Percentiles rank a stretch among this genome's conserved stretches.
Evolutionary conservation across 2,797 vertebrate species (phyloP).

Genomic region (Microcaecilia unicolor): DNA sequence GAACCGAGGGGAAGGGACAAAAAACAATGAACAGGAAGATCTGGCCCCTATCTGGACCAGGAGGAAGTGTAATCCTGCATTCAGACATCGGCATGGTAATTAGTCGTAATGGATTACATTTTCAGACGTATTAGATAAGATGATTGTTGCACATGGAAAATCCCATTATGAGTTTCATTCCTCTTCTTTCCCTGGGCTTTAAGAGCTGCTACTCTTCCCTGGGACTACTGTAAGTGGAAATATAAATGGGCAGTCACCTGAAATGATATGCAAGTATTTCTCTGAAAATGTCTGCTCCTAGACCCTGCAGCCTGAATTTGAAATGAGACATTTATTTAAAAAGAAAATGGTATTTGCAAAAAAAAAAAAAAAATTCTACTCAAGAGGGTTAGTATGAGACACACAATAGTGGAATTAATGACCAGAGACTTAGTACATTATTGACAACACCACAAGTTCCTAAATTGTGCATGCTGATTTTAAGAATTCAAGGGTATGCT

Average conservation of each 20-base stretch:
- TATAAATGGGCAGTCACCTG: slow-evolving; percentile 31
- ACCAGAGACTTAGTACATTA: not conserved
- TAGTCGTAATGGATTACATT: slow-evolving; percentile 73
- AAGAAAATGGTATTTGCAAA: slow-evolving; percentile 9
- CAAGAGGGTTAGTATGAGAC: not conserved
- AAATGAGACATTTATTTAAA: not conserved
- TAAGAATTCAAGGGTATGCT: no score
- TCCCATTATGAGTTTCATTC: slow-evolving; percentile 54
- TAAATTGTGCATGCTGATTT: no score
- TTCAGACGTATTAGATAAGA: slow-evolving; percentile 76
- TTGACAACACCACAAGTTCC: no score
- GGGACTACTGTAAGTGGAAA: slow-evolving; percentile 40
- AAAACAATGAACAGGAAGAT: slow-evolving; percentile 40
- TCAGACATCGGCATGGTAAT: slow-evolving; percentile 63
- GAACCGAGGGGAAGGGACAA: slow-evolving; percentile 12
- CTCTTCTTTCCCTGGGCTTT: slow-evolving; percentile 33
- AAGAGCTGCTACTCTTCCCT: slow-evolving; percentile 45
- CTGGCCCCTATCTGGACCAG: slow-evolving; percentile 29
- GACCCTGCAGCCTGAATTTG: not conserved
- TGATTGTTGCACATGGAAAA: slow-evolving; percentile 56
- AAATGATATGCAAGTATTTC: slow-evolving; percentile 36
- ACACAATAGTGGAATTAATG: not conserved
- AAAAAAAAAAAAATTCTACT: slow-evolving; percentile 11
- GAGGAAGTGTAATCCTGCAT: slow-evolving; percentile 31
- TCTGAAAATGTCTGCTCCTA: slow-evolving; percentile 10